phyloP scores from a whole-genome alignment of 2,113 vertebrate genomes.

The Pterocles orientalis region DNA sequence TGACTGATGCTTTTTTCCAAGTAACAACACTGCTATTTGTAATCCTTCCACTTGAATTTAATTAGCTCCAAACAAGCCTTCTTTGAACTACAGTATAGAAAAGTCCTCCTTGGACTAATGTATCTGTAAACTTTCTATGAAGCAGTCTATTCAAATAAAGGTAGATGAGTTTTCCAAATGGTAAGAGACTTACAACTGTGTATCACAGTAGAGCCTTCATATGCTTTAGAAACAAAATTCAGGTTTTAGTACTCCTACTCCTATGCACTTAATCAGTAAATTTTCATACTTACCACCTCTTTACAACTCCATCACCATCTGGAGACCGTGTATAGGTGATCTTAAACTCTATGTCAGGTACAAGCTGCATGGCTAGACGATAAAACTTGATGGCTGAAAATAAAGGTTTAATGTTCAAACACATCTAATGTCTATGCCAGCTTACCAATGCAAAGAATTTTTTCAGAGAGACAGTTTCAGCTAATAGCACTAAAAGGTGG shows the following conservation, averaged over 20 bases:
- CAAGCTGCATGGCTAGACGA: slow-evolving; percentile 96
- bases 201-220: not conserved
- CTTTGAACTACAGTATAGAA: not conserved
- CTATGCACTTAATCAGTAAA: not conserved
- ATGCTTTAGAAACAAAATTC: not conserved
- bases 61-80: not conserved
- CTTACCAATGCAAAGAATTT: not conserved
- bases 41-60: not conserved
- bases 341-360: slow-evolving; percentile 97
- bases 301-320: slow-evolving; percentile 85
- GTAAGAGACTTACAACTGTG: not conserved
- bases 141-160: not conserved
- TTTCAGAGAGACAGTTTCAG: not conserved
- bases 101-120: not conserved
- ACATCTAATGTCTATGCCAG: not conserved
- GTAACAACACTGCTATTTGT: not conserved
- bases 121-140: not conserved
- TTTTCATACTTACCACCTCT: slow-evolving; percentile 84
- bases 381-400: slow-evolving; percentile 98
- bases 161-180: not conserved
- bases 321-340: slow-evolving; percentile 92
- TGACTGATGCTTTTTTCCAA: not conserved
- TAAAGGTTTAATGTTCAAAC: slow-evolving; percentile 43
- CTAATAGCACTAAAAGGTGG: not conserved
- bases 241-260: slow-evolving; percentile 6